These are phyloP conservation scores for Epistrophella euchroma DNA, from an alignment of 2,888 invertebrate species.

Conservation along the genomic window DNA sequence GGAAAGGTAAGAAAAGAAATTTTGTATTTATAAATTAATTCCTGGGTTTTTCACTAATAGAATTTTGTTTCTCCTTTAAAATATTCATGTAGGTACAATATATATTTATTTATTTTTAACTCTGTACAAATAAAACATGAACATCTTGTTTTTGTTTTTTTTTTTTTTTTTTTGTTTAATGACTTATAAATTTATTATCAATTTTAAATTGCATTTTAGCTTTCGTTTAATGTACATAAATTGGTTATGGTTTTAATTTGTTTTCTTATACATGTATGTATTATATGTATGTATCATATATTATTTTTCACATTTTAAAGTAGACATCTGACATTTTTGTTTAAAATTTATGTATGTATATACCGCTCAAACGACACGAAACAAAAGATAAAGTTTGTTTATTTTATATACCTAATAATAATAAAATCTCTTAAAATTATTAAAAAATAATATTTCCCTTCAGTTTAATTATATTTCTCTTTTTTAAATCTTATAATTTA, in stretches of 20 bases:
- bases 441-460: slow-evolving; percentile 21
- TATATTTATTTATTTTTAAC: no score
- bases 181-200: slow-evolving; percentile 72
- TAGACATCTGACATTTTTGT: slow-evolving; percentile 57
- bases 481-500: slow-evolving; percentile 2
- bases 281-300: slow-evolving; percentile 36
- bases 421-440: slow-evolving; percentile 8
- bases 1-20: no score
- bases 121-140: neutral
- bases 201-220: slow-evolving; percentile 60
- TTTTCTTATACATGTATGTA: slow-evolving; percentile 9
- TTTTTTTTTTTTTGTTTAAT: neutral
- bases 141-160: no score
- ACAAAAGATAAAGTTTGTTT: neutral
- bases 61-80: no score
- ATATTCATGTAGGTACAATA: no score
- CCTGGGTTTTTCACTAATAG: no score
- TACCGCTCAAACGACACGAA: slow-evolving; percentile 1
- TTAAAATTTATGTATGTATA: slow-evolving; percentile 32
- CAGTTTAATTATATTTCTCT: neutral
- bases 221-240: slow-evolving; percentile 69
- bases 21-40: no score
- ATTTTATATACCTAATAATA: slow-evolving; percentile 20
- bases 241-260: slow-evolving; percentile 28
- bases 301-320: slow-evolving; percentile 53